Evolutionary conservation across 2,888 invertebrate genomes (phyloP), one percentile per base, ranked within the genome.

Genomic region (Sesia bembeciformis): DNA sequence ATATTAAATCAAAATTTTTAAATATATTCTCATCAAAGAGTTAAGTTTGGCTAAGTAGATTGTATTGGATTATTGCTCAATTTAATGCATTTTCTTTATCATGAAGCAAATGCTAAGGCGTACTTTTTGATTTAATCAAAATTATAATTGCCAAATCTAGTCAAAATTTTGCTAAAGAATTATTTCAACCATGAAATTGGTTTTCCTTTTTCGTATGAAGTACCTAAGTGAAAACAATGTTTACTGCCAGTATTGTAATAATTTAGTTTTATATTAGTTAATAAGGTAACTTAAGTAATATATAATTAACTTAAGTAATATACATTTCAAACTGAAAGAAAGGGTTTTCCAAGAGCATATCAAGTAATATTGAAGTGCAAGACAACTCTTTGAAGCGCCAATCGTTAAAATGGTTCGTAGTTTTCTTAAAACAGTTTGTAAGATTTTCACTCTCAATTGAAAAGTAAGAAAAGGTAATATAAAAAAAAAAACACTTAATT

Each of bases 1-100:
- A 81, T 62, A 88, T 89, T 62, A 89, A 88, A 66, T 82, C 88
- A 0, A 89, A 88, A 57, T 81, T 89, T 68, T 71, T 89, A 53
- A 89, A 89, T 63, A 88, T 89, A 55, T 89, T 89, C 66, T 66
- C 81, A 43, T 74, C 81, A 4, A 89, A 88, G 64, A 82, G 85
- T 75, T 89, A 86, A 77, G 67, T 54, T 51, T 60, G 43, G 53
- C 56, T 51, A 5, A 49, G 49, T 57, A 54, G 40, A 56, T 57
- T 54, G 60, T 62, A 64, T 62, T 60, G 70, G 71, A 69, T 69
- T 74, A 67, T 88, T 88, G 88, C 88, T 88, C 88, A 89, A 88
- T 69, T 72, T 55, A 65, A 73, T 86, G 88, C 87, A 88, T 88
- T 88, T 87, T 70, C 56, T 58, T 62, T 66, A 59, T 73, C 71